Evolutionary conservation across 1,140 invertebrate genomes (phyloP).

Genomic region (Manduca sexta): DNA sequence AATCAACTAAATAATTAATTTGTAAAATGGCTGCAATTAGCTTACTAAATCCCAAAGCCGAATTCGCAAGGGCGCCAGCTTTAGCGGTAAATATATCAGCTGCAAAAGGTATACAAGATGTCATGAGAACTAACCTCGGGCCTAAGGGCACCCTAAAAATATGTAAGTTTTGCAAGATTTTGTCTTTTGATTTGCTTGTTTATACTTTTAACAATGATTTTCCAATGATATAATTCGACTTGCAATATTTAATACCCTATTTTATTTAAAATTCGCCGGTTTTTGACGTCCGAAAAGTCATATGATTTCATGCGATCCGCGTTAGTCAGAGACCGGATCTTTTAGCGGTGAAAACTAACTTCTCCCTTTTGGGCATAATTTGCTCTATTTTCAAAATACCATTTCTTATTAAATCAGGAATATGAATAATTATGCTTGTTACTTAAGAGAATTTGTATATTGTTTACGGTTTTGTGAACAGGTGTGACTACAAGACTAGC

Average conservation of each 20-base stretch:
- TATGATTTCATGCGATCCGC: slow-evolving; percentile 17
- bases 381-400: too few species aligned
- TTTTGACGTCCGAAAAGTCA: slow-evolving; percentile 17
- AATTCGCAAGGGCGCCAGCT: slow-evolving; percentile 97
- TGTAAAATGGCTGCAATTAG: slow-evolving; percentile 93
- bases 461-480: too few species aligned
- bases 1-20: slow-evolving; percentile 3
- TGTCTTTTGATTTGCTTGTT: background rate
- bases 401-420: too few species aligned
- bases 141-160: slow-evolving; percentile 99
- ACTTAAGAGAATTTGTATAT: too few species aligned
- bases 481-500: too few species aligned
- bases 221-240: background rate
- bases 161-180: slow-evolving; percentile 82
- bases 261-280: background rate
- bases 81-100: slow-evolving; percentile 97
- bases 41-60: slow-evolving; percentile 99
- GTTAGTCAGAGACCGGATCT: too few species aligned
- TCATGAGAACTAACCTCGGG: slow-evolving; percentile 98
- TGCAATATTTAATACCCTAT: background rate
- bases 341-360: too few species aligned
- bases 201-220: background rate
- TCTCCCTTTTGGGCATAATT: too few species aligned
- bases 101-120: slow-evolving; percentile 98
- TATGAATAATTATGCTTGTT: too few species aligned